Evolutionary conservation across 1,140 invertebrate species (phyloP), one percentile per base, ranked within the genome.

Genomic region (Drosophila hydei): DNA sequence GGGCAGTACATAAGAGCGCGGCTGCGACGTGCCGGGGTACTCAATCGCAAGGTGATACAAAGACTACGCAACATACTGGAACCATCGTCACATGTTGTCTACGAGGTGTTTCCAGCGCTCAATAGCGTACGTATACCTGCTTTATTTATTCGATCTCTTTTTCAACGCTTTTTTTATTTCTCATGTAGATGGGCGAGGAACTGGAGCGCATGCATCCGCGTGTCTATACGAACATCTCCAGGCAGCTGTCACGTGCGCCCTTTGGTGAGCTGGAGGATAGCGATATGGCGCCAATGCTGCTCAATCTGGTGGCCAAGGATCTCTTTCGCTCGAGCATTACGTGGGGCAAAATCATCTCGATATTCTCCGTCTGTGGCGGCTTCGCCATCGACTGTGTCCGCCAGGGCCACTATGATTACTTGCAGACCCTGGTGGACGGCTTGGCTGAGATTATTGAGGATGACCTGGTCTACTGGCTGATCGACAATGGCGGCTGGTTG

Each of bases 381-480:
- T 92, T 96, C 21, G 95, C 95, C n/a, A 94, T 95, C 0, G 95
- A 96, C 77, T 95, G 94, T 75, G 94, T 95, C 0, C 92, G 93
- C 3, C 94, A 94, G 78, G 94, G 94, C 5, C 94, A 94, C 74
- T 93, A 93, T 4, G 95, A 96, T 61, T 94, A 93, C 75, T 90
- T 96, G n/a, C 92, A 93, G 21, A 92, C 91, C 11, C 91, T 96
- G 68, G 90, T 94, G 42, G 93, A 95, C 64, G 93, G 93, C 1
- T 92, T 96, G 80, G 93, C 92, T 0, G 93, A 94, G 64, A 92
- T 95, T 30, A 91, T 96, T 12, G 95, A 95, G 83, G 93, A 95
- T 60, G 93, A 94, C 73, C 80, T 96, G 6, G 94, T 94, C 4
- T 79, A 92, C 18, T 96, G 95, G 95, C 93, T 96, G 18, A 93